Evolutionary conservation across 2,888 invertebrate genomes (phyloP).

Genomic region (Aspidiotus destructor): DNA sequence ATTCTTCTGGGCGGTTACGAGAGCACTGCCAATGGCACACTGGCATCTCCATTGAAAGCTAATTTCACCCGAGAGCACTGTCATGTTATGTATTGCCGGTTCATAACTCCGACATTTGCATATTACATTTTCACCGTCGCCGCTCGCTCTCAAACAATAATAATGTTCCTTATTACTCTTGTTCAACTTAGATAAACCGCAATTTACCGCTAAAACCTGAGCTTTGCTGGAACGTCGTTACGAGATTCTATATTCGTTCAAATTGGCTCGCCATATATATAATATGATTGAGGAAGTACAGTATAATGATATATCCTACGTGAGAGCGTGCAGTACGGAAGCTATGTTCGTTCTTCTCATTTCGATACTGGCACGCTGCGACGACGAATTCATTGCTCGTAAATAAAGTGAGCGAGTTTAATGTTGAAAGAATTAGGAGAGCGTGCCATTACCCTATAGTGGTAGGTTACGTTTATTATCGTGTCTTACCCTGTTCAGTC

Average conservation of each 20-base stretch:
- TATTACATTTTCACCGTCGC: slow-evolving; percentile 13
- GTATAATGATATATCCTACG: no score
- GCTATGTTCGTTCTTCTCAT: no score
- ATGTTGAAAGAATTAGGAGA: no score
- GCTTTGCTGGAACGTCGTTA: slow-evolving; percentile 7
- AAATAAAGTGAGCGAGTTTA: no score
- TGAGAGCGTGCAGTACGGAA: no score
- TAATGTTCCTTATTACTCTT: slow-evolving; percentile 25
- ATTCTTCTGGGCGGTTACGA: no score
- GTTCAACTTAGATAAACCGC: slow-evolving; percentile 27
- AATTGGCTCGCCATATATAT: not conserved
- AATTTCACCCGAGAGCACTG: slow-evolving; percentile 29
- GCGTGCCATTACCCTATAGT: no score
- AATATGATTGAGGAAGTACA: not conserved
- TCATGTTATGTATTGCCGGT: slow-evolving; percentile 26
- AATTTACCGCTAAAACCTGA: slow-evolving; percentile 18
- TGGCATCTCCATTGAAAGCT: slow-evolving; percentile 23
- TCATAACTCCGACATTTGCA: slow-evolving; percentile 26
- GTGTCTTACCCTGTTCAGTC: no score
- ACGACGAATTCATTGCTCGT: no score
- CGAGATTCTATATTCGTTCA: slow-evolving; percentile 4
- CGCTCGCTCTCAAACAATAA: not conserved
- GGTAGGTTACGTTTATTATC: no score
- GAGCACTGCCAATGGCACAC: not conserved
- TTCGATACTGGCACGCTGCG: no score